These are phyloP conservation scores for Glaucidium brasilianum DNA, from an alignment of 2,113 vertebrate species.

Conservation along the genomic window DNA sequence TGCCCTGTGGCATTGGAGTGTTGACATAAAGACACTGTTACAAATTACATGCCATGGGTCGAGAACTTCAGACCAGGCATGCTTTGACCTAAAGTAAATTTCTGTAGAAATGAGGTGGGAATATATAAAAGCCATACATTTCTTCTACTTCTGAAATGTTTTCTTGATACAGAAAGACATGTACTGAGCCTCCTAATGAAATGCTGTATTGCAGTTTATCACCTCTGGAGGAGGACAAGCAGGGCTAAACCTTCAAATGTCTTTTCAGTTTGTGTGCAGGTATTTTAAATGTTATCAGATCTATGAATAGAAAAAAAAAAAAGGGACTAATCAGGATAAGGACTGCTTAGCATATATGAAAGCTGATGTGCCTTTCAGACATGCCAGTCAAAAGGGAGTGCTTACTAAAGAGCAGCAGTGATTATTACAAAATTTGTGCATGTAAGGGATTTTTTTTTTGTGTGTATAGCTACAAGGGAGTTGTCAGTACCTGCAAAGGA, in stretches of 20 bases:
- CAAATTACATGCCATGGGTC: background rate
- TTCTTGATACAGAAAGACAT: background rate
- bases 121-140: background rate
- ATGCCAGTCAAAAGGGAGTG: constrained; percentile 13
- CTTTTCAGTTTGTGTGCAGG: background rate
- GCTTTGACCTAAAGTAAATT: constrained; percentile 15
- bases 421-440: background rate
- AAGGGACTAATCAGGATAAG: constrained; percentile 23
- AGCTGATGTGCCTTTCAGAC: constrained; percentile 41
- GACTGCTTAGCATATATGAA: constrained; percentile 59
- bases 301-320: constrained; percentile 17
- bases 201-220: background rate
- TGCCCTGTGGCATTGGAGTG: background rate
- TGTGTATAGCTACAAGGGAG: background rate
- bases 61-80: background rate
- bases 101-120: background rate
- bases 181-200: background rate
- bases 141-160: background rate
- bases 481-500: background rate
- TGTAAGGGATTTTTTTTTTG: background rate
- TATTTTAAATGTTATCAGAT: constrained; percentile 47
- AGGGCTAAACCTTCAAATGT: constrained; percentile 26
- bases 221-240: background rate
- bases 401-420: background rate
- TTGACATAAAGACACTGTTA: background rate